These are phyloP conservation scores for Protobothrops mucrosquamatus DNA, from an alignment of 2,113 vertebrate genomes.

Conservation along the genomic window DNA sequence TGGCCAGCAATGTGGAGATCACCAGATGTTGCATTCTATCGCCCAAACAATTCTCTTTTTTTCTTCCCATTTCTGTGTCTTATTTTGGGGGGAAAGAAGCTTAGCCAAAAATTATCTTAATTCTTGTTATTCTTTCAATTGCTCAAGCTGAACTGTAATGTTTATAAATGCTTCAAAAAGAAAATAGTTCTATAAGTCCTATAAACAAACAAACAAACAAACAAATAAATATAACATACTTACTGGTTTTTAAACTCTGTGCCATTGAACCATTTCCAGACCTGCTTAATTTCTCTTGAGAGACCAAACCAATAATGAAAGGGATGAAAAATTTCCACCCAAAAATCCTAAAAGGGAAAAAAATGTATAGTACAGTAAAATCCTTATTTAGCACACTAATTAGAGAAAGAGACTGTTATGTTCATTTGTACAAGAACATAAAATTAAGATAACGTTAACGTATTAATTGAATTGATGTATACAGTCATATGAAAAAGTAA, in stretches of 20 bases:
- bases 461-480: background rate
- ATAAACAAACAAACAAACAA: background rate
- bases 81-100: background rate
- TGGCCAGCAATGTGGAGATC: background rate
- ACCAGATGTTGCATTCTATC: background rate
- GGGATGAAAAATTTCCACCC: background rate
- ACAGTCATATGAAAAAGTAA: background rate
- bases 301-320: constrained; percentile 25
- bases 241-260: constrained; percentile 3
- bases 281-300: background rate
- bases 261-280: constrained; percentile 10
- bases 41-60: background rate
- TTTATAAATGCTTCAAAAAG: background rate
- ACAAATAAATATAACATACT: background rate
- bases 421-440: background rate
- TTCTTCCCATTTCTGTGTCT: background rate
- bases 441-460: background rate
- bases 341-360: background rate
- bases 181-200: background rate
- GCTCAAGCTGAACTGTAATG: background rate
- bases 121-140: background rate
- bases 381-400: background rate
- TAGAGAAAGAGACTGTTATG: background rate
- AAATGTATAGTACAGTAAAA: background rate
- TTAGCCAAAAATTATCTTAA: background rate